These are phyloP conservation scores for Embiotoca jacksoni DNA, from an alignment of 2,113 vertebrate species.

Conservation along the genomic window DNA sequence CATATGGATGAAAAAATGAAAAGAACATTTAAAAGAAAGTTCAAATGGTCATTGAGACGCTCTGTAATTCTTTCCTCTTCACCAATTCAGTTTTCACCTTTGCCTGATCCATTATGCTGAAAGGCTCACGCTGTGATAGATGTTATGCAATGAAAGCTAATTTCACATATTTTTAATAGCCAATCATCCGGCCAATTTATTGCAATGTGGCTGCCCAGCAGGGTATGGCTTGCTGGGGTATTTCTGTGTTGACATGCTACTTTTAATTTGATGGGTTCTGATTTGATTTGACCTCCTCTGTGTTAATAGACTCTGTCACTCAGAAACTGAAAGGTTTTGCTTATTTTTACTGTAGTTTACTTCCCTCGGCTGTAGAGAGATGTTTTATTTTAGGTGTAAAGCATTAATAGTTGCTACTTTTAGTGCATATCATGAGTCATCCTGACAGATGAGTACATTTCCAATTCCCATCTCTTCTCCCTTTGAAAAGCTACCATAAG, in stretches of 20 bases:
- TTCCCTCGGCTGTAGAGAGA: neutral
- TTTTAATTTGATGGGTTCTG: constrained; percentile 65
- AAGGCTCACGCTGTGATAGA: constrained; percentile 56
- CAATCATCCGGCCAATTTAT: constrained; percentile 67
- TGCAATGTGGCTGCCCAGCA: constrained; percentile 61
- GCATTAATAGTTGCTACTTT: constrained; percentile 9
- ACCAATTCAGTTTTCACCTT: constrained; percentile 44
- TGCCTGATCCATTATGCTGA: constrained; percentile 49
- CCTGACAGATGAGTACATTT: constrained; percentile 1
- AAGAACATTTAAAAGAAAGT: constrained; percentile 24
- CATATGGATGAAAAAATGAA: neutral
- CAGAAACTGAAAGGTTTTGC: constrained; percentile 30
- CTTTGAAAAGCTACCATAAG: constrained; percentile 10
- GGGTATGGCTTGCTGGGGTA: constrained; percentile 45
- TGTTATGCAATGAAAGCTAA: constrained; percentile 59
- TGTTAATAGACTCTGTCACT: constrained; percentile 62
- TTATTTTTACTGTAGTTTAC: constrained; percentile 24
- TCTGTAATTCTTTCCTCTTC: constrained; percentile 29
- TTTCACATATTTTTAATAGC: constrained; percentile 65
- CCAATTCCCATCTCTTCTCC: constrained; percentile 1
- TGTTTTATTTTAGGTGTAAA: neutral
- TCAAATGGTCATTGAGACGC: constrained; percentile 9
- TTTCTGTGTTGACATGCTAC: constrained; percentile 50
- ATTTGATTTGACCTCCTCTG: constrained; percentile 59
- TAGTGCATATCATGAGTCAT: constrained; percentile 15